Base-by-base conservation (phyloP, 2,888 invertebrate species). In the Trichacis sp. region DNA sequence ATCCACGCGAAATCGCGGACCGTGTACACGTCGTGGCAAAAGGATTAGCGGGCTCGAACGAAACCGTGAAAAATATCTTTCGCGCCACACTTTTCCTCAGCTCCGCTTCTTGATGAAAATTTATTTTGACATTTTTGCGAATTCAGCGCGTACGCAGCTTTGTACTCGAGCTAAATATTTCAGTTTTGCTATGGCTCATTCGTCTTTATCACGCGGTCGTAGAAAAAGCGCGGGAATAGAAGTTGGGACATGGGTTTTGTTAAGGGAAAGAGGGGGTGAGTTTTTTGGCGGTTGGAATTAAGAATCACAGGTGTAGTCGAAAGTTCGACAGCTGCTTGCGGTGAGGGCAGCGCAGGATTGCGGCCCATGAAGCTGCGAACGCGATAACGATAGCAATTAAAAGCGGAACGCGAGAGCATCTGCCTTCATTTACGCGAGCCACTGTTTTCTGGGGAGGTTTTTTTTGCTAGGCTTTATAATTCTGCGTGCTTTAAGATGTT, bases 341-440 rank as follows among this genome's bases (percentile, higher is more conserved):
- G 59, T 61, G 56, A 59, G 46, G 20, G 49, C 45, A 50, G 63
- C 66, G 64, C 59, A 64, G 64, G 74, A 78, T 76, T 75, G 74
- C 72, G 71, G 75, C 70, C 76, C 77, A 77, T 76, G 76, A 77
- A 80, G 76, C 76, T 71, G 76, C 77, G 73, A 78, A 79, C 63
- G 73, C 77, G 77, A 79, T 79, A 77, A 77, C 74, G 77, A 78
- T 77, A 72, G 73, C 73, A 77, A 77, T 78, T 78, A 76, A 71
- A 77, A 73, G 72, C 67, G 70, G 55, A 61, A 14, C 65, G 64
- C 50, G 47, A n/a, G n/a, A n/a, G n/a, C n/a, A n/a, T n/a, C n/a
- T n/a, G n/a, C n/a, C n/a, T n/a, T n/a, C n/a, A n/a, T n/a, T n/a
- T n/a, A n/a, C n/a, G n/a, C n/a, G n/a, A n/a, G n/a, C n/a, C n/a